Percentiles rank a stretch among this genome's conserved stretches.
phyloP scores from a whole-genome alignment of 2,797 vertebrate species.

The Chaetophractus vellerosus region DNA sequence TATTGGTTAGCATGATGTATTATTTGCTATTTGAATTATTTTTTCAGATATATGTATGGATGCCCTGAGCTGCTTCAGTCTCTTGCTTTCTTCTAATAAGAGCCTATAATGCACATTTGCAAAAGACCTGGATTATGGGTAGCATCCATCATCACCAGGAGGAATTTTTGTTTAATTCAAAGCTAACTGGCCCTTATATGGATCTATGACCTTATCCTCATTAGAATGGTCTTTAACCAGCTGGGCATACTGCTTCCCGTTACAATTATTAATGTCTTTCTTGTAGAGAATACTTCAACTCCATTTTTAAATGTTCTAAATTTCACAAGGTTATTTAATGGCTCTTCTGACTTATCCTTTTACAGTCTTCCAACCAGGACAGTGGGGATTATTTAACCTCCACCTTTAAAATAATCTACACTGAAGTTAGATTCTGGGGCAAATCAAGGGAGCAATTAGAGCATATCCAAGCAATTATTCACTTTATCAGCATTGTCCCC shows the following conservation, averaged over 20 bases:
- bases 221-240: constrained; percentile 45
- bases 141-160: constrained; percentile 26
- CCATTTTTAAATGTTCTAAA: constrained; percentile 59
- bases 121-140: constrained; percentile 13
- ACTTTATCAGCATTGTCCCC: not conserved
- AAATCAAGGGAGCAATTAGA: not conserved
- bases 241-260: constrained; percentile 23
- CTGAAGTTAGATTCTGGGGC: not conserved
- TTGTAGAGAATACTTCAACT: constrained; percentile 44
- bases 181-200: constrained; percentile 38
- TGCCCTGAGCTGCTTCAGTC: not conserved
- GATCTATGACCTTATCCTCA: constrained; percentile 51
- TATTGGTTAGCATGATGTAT: not conserved
- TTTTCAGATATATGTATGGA: not conserved
- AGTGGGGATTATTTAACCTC: constrained; percentile 41
- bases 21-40: constrained; percentile 63
- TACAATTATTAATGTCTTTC: constrained; percentile 71
- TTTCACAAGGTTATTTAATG: constrained; percentile 34
- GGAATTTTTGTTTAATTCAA: constrained; percentile 56
- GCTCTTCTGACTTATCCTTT: not conserved
- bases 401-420: not conserved
- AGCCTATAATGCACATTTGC: not conserved
- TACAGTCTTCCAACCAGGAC: not conserved
- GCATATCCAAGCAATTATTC: not conserved
- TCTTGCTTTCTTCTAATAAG: not conserved